These are phyloP conservation scores for Avahi laniger DNA, from an alignment of 2,797 vertebrate species.

Conservation along the genomic window DNA sequence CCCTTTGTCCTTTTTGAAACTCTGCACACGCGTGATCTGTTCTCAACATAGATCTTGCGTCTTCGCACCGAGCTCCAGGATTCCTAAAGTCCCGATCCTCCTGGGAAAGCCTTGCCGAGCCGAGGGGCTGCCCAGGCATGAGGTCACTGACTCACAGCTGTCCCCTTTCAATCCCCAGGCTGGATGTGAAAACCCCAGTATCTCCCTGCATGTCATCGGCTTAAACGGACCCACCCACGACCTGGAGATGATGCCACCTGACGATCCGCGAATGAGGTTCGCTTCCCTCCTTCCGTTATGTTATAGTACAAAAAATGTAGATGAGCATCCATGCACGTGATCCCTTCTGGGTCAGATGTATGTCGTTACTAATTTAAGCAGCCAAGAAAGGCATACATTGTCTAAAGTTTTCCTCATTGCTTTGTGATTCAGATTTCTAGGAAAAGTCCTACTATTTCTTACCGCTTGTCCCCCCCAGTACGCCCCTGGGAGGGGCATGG, in stretches of 20 bases:
- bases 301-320: fast-evolving
- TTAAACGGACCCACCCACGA: constrained; percentile 96
- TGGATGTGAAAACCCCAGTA: constrained; percentile 94
- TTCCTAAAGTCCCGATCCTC: too few relatives aligned
- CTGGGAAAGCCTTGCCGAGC: fast-evolving
- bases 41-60: too few relatives aligned
- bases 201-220: constrained; percentile 94
- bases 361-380: background rate
- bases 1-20: background rate
- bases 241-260: constrained; percentile 94
- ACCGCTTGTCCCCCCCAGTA: too few relatives aligned
- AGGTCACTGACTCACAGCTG: fast-evolving
- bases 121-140: fast-evolving
- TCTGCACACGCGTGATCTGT: fast-evolving
- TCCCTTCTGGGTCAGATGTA: background rate
- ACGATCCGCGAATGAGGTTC: constrained; percentile 96
- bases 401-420: background rate
- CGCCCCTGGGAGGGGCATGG: fast-evolving
- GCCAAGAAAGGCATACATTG: background rate
- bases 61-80: background rate
- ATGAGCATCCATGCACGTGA: fast-evolving
- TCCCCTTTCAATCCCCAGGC: constrained; percentile 84
- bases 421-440: background rate
- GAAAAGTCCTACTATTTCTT: fast-evolving
- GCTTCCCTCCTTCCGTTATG: background rate